Base-by-base conservation (phyloP, 2,888 invertebrate genomes). In the Cremastinae sp. region DNA sequence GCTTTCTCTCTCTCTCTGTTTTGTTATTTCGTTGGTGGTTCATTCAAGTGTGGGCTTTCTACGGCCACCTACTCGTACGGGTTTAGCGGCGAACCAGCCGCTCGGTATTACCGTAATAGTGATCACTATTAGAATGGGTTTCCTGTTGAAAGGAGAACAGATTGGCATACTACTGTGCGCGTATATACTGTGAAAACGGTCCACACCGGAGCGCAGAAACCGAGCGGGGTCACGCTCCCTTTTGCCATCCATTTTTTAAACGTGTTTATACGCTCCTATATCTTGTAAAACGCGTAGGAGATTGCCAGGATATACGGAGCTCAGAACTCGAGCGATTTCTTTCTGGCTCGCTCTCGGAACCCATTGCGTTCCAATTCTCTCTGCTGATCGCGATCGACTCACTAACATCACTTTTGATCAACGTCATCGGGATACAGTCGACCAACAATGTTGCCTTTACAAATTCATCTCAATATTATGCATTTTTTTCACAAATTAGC, bases 101-200 rank as follows among this genome's bases (percentile, higher is more conserved):
- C 56, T 1, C n/a, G 20, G 53, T 73, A 65, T 69, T 61, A 61
- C 73, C 69, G 43, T 59, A 58, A 74, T 75, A 75, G 28, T 28
- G 28, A 28, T 78, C 73, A 79, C 81, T 80, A 76, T 80, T 83
- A 82, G 83, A 84, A 83, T 77, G 78, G 43, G 80, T 84, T 85
- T 85, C 85, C 85, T 85, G 84, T 85, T 85, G 85, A 85, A 85
- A 85, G 84, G 84, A 79, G 81, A 85, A 83, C 85, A 74, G 66
- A 76, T 74, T 80, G 81, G n/a, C n/a, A n/a, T n/a, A n/a, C 75
- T 78, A 74, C 61, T 65, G 80, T 79, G 82, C 72, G 64, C 75
- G 43, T 71, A 65, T 75, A 78, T 79, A 78, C 80, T 76, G 81
- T 45, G 74, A 75, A 74, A 72, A 61, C 70, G 70, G 71, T 64